Conservation (phyloP, 2,888 invertebrate genomes). For the Eilema caniola region DNA sequence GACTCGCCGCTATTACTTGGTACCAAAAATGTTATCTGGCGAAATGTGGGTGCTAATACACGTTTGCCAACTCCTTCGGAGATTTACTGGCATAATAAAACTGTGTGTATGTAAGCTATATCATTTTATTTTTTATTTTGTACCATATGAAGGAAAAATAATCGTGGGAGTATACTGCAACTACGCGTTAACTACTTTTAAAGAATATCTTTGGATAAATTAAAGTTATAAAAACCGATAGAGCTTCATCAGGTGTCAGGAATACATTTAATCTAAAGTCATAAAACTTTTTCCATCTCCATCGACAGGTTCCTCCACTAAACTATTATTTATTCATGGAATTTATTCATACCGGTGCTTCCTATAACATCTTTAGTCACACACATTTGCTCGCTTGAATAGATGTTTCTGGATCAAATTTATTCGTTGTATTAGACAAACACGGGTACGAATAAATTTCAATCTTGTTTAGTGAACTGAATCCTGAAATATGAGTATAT, state of each 20-base stretch:
- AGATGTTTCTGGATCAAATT: conserved; percentile 25
- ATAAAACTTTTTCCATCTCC: conserved; percentile 47
- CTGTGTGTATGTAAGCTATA: too few species aligned
- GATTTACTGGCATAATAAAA: too few species aligned
- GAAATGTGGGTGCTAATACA: too few species aligned
- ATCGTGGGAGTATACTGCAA: neutral
- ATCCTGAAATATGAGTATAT: neutral
- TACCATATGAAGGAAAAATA: too few species aligned
- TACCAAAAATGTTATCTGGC: too few species aligned
- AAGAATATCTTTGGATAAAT: conserved; percentile 12
- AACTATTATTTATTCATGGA: conserved; percentile 49
- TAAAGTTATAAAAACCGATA: conserved; percentile 29
- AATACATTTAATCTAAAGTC: conserved; percentile 16
- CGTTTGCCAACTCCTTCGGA: too few species aligned
- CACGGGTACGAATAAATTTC: conserved; percentile 3
- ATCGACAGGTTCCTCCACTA: conserved; percentile 46
- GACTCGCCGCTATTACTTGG: neutral
- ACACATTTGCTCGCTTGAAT: conserved; percentile 25
- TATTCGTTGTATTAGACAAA: conserved; percentile 22
- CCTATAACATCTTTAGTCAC: conserved; percentile 31
- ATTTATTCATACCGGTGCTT: conserved; percentile 34
- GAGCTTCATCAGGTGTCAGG: conserved; percentile 22
- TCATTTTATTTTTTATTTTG: too few species aligned
- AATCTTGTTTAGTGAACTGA: neutral
- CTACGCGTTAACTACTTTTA: neutral